phyloP scores from a whole-genome alignment of 2,888 invertebrate species.

The Drosophila putrida region DNA sequence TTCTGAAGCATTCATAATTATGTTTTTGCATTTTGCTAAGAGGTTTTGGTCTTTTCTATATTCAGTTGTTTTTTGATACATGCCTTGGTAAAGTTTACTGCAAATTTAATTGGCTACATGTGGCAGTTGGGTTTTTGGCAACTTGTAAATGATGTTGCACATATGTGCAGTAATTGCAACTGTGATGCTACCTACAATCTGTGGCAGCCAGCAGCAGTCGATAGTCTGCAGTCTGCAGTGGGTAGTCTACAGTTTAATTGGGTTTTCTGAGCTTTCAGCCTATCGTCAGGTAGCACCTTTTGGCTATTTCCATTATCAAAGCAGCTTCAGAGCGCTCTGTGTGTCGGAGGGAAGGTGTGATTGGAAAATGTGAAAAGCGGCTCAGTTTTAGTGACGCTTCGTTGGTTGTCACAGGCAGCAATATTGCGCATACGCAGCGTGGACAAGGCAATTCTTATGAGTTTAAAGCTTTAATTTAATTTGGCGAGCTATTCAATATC shows the following conservation, averaged over 20 bases:
- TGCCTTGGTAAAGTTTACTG: slow-evolving; percentile 50
- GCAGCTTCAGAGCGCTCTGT: slow-evolving; percentile 11
- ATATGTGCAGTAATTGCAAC: slow-evolving; percentile 11
- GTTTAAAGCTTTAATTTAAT: neutral
- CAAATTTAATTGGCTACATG: slow-evolving; percentile 62
- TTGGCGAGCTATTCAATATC: too few species aligned
- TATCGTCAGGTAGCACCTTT: slow-evolving; percentile 21
- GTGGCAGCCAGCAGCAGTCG: slow-evolving; percentile 3
- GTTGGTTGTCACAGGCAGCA: slow-evolving; percentile 22
- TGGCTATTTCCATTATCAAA: slow-evolving; percentile 37
- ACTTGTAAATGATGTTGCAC: slow-evolving; percentile 1
- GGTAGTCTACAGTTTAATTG: slow-evolving; percentile 60
- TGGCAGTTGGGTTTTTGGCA: slow-evolving; percentile 11
- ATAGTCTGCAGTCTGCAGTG: neutral
- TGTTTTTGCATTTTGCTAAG: slow-evolving; percentile 51
- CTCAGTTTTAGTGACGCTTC: slow-evolving; percentile 45
- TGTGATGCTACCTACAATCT: neutral
- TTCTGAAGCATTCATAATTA: slow-evolving; percentile 35
- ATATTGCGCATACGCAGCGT: slow-evolving; percentile 51
- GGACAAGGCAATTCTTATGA: neutral
- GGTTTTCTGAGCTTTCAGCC: slow-evolving; percentile 50
- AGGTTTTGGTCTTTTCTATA: slow-evolving; percentile 34
- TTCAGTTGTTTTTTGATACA: slow-evolving; percentile 28
- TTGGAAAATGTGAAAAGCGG: slow-evolving; percentile 44
- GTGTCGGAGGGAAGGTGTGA: neutral